A percentile compares a stretch with the other conserved stretches of the same genome.
Evolutionary conservation across 2,113 vertebrate species (phyloP).

Genomic region (Hyaena hyaena): DNA sequence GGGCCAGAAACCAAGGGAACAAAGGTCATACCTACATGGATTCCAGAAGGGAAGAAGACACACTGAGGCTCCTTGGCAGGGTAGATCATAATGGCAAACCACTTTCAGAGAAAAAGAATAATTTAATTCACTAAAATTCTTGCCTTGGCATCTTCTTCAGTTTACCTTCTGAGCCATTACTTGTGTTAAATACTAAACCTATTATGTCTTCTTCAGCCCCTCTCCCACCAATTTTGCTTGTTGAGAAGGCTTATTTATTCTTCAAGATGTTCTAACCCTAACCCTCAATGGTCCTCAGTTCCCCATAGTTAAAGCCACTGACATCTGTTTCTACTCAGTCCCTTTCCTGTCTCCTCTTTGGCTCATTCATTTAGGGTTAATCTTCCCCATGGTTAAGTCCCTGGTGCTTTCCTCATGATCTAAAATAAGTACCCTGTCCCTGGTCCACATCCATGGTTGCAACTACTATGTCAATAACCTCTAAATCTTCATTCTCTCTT

Average conservation of each 20-base stretch:
- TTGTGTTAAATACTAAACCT: slow-evolving; percentile 22
- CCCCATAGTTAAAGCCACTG: not conserved
- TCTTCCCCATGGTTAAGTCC: not conserved
- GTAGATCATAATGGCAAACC: not conserved
- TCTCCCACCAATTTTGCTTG: not conserved
- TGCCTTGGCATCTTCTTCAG: not conserved
- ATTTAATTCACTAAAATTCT: slow-evolving; percentile 25
- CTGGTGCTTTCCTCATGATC: slow-evolving; percentile 3
- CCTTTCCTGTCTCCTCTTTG: not conserved
- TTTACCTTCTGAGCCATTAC: not conserved
- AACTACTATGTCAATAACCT: not conserved
- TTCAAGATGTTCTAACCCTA: not conserved
- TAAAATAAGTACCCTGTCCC: slow-evolving; percentile 25
- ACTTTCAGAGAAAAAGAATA: slow-evolving; percentile 12
- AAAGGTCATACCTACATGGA: not conserved
- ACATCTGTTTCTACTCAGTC: not conserved
- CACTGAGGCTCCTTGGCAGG: not conserved
- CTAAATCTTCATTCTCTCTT: not conserved
- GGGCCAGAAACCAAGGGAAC: not conserved
- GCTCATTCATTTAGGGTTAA: not conserved
- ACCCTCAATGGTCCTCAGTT: not conserved
- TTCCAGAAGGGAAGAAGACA: not conserved
- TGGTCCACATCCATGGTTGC: not conserved
- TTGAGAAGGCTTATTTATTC: not conserved
- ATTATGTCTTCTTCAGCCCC: not conserved